Evolutionary conservation across 2,888 invertebrate genomes (phyloP), one percentile per base, ranked within the genome.

Genomic region (Enoplolaimus lenunculus): DNA sequence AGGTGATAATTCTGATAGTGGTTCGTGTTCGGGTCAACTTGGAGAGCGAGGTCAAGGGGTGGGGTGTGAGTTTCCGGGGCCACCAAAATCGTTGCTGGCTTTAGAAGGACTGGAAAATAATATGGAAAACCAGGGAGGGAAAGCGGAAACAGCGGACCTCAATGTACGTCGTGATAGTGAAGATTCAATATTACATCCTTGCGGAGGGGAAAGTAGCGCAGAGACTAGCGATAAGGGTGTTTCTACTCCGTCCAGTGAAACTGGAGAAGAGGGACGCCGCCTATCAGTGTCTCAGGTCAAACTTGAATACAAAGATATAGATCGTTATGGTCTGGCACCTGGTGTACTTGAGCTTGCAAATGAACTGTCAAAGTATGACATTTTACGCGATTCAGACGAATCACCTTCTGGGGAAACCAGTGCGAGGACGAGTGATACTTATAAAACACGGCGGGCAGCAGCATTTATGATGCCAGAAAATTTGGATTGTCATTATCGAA

Each of bases 341-440:
- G 78, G 77, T 13, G 77, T 78, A 26, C 77, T 78, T 59, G 73
- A 78, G 1, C 72, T 78, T 29, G 77, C 77, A 1, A 77, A 78
- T 67, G 76, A 78, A 71, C 71, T 78, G 68, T 76, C 60, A 57
- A 59, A 21, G 13, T 66, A 31, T 34, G 60, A 62, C 34, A 57
- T 64, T 30, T 26, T 69, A 7, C 2, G 29, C 2, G 70, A 67
- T 16, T 67, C 67, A 28, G 69, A 60, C 7, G 21, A 2, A 16
- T 45, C 45, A 21, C 7, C 7, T 21, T 45, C 21, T 13, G 21
- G 21, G 7, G 45, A 45, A 45, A n/a, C n/a, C n/a, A n/a, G n/a
- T n/a, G n/a, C n/a, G n/a, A n/a, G n/a, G n/a, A n/a, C n/a, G n/a
- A n/a, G n/a, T n/a, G n/a, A n/a, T n/a, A n/a, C n/a, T n/a, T n/a